Conservation (phyloP, 2,113 vertebrate species). For the Porphyrio hochstetteri region DNA sequence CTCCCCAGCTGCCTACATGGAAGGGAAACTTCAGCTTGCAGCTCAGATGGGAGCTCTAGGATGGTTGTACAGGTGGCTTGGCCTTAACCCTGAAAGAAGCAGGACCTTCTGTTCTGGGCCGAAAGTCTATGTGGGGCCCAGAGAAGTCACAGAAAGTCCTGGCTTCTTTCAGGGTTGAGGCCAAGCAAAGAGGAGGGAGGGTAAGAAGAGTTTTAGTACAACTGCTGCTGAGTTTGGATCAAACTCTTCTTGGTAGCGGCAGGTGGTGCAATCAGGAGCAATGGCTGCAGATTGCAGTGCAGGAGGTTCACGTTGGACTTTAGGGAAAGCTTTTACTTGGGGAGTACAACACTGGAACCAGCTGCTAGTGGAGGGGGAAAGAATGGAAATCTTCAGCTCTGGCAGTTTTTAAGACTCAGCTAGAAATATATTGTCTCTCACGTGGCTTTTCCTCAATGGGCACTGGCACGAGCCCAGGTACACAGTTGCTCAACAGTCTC, state of each 20-base stretch:
- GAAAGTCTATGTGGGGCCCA: neutral
- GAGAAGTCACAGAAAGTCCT: neutral
- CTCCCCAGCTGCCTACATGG: constrained; percentile 6
- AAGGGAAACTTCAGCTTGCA: neutral
- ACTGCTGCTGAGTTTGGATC: neutral
- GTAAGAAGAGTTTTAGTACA: neutral
- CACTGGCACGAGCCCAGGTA: neutral
- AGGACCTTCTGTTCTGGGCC: neutral
- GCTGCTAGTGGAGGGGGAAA: neutral
- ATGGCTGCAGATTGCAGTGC: rapidly evolving
- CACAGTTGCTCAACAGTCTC: neutral
- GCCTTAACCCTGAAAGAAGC: neutral
- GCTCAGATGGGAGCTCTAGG: constrained; percentile 5
- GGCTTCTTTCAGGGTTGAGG: neutral
- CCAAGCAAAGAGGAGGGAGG: neutral
- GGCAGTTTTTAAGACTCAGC: neutral
- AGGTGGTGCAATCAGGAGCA: neutral
- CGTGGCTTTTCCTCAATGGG: neutral
- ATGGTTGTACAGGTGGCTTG: constrained; percentile 37
- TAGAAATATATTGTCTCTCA: neutral
- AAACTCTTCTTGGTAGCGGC: neutral
- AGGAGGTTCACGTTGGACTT: neutral
- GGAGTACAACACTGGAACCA: neutral
- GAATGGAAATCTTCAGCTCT: neutral
- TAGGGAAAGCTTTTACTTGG: neutral